Percentiles rank a stretch among this genome's conserved stretches.
Evolutionary conservation across 2,888 invertebrate species (phyloP).

Genomic region (Seira musarum): DNA sequence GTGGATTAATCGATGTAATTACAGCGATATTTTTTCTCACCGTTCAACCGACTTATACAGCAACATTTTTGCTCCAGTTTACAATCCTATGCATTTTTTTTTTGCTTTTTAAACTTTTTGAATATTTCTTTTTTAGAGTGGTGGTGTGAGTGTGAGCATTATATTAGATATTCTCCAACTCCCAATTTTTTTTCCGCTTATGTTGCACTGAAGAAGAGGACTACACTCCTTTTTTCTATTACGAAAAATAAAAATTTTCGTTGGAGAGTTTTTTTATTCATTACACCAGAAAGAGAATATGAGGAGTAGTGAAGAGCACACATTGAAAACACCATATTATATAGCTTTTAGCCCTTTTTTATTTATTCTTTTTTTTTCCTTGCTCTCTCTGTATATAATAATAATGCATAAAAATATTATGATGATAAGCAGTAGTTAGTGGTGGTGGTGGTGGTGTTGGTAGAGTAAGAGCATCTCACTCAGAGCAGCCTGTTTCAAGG

Average conservation of each 20-base stretch:
- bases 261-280: constrained; percentile 43
- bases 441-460: constrained; percentile 4
- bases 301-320: constrained; percentile 18
- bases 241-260: too few species aligned
- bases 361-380: constrained; percentile 38
- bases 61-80: too few species aligned
- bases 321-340: constrained; percentile 26
- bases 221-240: constrained; percentile 44
- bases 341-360: constrained; percentile 40
- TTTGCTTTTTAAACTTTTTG: too few species aligned
- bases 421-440: constrained; percentile 31
- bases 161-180: constrained; percentile 8
- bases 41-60: too few species aligned
- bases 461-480: constrained; percentile 28
- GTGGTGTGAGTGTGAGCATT: too few species aligned
- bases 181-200: constrained; percentile 2
- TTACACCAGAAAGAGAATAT: constrained; percentile 24
- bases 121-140: too few species aligned
- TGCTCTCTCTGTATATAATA: too few species aligned
- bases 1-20: too few species aligned
- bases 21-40: too few species aligned
- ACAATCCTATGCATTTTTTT: too few species aligned
- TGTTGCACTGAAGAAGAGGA: constrained; percentile 9
- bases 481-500: constrained; percentile 50
- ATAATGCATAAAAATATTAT: constrained; percentile 12